Percentiles rank a stretch among this genome's conserved stretches.
phyloP scores from a whole-genome alignment of 2,888 invertebrate species.

The Schizotus pectinicornis region DNA sequence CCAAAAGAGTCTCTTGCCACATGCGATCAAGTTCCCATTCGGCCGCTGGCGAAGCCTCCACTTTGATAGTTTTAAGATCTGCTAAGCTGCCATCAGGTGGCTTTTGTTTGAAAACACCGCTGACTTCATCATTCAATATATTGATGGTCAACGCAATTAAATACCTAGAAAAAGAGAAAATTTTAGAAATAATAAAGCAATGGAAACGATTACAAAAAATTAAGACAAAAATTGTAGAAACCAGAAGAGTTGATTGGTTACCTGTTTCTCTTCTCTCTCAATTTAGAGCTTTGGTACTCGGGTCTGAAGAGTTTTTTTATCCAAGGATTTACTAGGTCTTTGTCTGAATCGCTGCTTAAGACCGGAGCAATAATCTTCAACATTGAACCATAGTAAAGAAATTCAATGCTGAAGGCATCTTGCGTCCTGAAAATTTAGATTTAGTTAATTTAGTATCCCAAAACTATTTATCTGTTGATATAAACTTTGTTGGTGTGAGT shows the following conservation, averaged over 20 bases:
- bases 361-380: conserved; percentile 57
- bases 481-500: no score
- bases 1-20: conserved; percentile 57
- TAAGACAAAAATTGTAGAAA: no score
- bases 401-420: conserved; percentile 60
- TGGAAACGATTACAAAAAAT: no score
- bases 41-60: conserved; percentile 47
- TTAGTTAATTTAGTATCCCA: no score
- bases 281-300: conserved; percentile 58
- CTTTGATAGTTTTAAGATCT: conserved; percentile 49
- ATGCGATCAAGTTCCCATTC: conserved; percentile 60
- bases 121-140: conserved; percentile 57
- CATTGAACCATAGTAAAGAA: conserved; percentile 60
- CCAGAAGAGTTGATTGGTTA: no score
- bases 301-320: conserved; percentile 60
- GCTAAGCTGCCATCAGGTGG: conserved; percentile 55
- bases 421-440: conserved; percentile 11
- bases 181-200: no score
- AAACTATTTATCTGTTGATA: no score
- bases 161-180: no score
- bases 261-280: conserved; percentile 60
- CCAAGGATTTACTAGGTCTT: conserved; percentile 57
- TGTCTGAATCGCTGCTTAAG: conserved; percentile 52
- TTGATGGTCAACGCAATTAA: conserved; percentile 56
- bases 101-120: conserved; percentile 51